Percentiles rank a stretch among this genome's conserved stretches.
Conservation (phyloP, 2,113 vertebrate species). For the Corythornis vintsioides region DNA sequence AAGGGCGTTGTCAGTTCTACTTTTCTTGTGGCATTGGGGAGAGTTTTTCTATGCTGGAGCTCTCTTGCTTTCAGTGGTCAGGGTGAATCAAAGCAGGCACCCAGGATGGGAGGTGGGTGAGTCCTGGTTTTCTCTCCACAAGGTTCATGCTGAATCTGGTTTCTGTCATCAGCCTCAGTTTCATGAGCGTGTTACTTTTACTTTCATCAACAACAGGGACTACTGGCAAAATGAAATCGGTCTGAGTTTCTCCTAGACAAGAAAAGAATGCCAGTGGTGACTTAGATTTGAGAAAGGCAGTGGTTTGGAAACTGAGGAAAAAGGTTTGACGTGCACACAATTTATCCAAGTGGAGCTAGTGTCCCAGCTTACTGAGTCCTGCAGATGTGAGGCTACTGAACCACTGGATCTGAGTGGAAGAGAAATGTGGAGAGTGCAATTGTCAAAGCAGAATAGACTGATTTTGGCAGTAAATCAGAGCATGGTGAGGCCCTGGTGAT, state of each 20-base stretch:
- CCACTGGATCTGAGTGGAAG: accelerated
- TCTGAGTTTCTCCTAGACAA: neutral
- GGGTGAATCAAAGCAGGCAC: neutral
- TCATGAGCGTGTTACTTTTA: neutral
- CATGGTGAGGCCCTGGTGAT: neutral
- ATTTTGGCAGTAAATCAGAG: neutral
- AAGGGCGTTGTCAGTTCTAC: neutral
- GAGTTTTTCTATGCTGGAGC: neutral
- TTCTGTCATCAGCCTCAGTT: neutral
- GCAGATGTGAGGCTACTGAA: neutral
- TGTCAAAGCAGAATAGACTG: neutral
- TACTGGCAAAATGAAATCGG: neutral
- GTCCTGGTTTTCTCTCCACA: neutral
- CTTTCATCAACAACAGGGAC: neutral
- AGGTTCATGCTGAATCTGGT: neutral
- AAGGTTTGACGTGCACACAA: neutral
- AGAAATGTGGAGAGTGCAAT: neutral
- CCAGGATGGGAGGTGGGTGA: neutral
- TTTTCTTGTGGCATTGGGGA: accelerated
- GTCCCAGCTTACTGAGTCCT: neutral
- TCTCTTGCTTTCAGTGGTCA: neutral
- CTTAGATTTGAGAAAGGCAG: neutral
- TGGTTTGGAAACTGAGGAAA: neutral
- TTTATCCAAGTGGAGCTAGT: neutral
- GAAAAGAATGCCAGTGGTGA: too few species aligned